A percentile compares a stretch with the other conserved stretches of the same genome.
These are phyloP conservation scores for Catalaphyllia jardinei DNA, from an alignment of 64 coral and sea anemone species.

Conservation along the genomic window DNA sequence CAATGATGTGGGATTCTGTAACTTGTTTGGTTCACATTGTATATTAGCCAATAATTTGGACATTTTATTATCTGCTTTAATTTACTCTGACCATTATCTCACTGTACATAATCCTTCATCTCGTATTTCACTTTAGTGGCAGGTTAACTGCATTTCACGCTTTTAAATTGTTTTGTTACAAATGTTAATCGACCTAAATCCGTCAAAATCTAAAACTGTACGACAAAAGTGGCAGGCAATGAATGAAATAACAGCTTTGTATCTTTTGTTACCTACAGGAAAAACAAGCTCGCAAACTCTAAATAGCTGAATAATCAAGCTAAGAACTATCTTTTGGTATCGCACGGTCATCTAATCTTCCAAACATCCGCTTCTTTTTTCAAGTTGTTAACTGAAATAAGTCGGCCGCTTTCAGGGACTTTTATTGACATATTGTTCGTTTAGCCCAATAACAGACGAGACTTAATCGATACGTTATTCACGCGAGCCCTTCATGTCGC, in stretches of 20 bases:
- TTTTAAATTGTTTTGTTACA: slow-evolving; percentile 17
- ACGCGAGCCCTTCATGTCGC: slow-evolving; percentile 25
- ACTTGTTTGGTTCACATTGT: slow-evolving; percentile 40
- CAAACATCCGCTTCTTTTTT: slow-evolving; percentile 68
- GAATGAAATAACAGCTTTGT: background rate
- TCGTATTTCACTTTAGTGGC: slow-evolving; percentile 26
- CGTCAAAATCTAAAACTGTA: slow-evolving; percentile 20
- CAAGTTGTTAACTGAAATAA: slow-evolving; percentile 27
- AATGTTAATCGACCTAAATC: slow-evolving; percentile 18
- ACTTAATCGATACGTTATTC: slow-evolving; percentile 47
- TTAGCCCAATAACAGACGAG: slow-evolving; percentile 46
- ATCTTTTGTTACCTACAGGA: background rate
- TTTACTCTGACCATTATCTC: slow-evolving; percentile 32
- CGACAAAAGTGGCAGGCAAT: background rate
- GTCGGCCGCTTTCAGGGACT: slow-evolving; percentile 45
- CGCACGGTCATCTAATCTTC: slow-evolving; percentile 53
- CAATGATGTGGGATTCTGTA: slow-evolving; percentile 29
- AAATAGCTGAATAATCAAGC: slow-evolving; percentile 32
- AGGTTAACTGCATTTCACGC: slow-evolving; percentile 24
- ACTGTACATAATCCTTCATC: slow-evolving; percentile 22
- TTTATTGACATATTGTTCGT: slow-evolving; percentile 75
- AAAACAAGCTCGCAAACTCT: slow-evolving; percentile 27
- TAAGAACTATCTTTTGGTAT: slow-evolving; percentile 19
- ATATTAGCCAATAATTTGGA: slow-evolving; percentile 34
- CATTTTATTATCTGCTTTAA: slow-evolving; percentile 24